phyloP scores from a whole-genome alignment of 2,888 invertebrate genomes.

The Nomada lathburiana region DNA sequence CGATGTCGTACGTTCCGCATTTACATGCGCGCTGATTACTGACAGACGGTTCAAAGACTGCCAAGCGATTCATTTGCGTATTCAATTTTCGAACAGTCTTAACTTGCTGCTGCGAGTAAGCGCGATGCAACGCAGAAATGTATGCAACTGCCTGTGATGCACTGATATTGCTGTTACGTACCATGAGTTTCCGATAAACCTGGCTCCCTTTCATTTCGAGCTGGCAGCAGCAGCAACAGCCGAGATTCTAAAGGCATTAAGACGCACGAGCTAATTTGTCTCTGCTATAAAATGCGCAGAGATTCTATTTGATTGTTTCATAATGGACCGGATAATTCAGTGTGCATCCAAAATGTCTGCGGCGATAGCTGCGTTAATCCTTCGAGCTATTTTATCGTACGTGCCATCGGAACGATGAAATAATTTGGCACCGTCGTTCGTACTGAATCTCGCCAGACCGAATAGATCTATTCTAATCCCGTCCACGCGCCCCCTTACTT shows the following conservation, averaged over 20 bases:
- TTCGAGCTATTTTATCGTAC: background rate
- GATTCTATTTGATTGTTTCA: constrained; percentile 10
- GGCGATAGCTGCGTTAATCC: background rate
- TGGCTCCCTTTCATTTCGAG: constrained; percentile 7
- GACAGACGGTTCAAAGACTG: constrained; percentile 34
- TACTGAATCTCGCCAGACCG: too few relatives aligned
- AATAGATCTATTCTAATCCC: too few relatives aligned
- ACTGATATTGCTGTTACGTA: background rate
- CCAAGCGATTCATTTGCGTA: constrained; percentile 69
- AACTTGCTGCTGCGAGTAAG: constrained; percentile 9
- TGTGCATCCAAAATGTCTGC: background rate
- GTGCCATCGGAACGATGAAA: too few relatives aligned
- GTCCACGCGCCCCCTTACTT: too few relatives aligned
- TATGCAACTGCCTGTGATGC: too few relatives aligned
- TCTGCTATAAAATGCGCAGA: background rate
- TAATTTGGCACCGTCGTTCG: background rate
- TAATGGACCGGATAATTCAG: background rate
- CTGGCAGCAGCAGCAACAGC: constrained; percentile 4
- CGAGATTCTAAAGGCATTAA: background rate
- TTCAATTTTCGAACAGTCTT: constrained; percentile 64
- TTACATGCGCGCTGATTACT: constrained; percentile 47
- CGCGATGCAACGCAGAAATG: background rate
- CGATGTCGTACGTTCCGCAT: constrained; percentile 59
- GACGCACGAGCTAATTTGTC: constrained; percentile 2
- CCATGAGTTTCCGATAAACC: constrained; percentile 34